These are phyloP conservation scores for Helleia helle DNA, from an alignment of 2,888 invertebrate species.

Conservation along the genomic window DNA sequence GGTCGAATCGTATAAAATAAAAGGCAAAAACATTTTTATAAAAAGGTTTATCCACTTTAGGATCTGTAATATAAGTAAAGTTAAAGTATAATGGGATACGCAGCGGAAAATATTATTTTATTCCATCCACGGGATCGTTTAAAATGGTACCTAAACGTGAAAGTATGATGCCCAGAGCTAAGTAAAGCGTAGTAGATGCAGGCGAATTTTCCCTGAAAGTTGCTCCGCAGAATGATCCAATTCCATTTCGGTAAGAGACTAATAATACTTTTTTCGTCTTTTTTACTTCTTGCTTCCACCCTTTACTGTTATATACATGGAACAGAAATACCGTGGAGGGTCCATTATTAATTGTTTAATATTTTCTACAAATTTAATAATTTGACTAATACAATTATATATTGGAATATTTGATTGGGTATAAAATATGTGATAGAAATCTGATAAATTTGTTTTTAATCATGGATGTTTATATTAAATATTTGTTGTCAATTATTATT, in stretches of 20 bases:
- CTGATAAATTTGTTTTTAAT: too few species aligned
- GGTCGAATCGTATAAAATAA: slow-evolving; percentile 1
- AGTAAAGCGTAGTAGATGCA: slow-evolving; percentile 63
- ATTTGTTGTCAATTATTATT: too few species aligned
- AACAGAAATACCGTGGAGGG: slow-evolving; percentile 43
- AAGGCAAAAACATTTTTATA: slow-evolving; percentile 1
- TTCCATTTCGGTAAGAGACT: slow-evolving; percentile 74
- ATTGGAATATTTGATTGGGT: too few species aligned
- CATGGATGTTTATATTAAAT: too few species aligned
- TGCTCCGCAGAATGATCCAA: slow-evolving; percentile 69
- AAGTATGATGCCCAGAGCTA: slow-evolving; percentile 64
- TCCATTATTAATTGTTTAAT: not conserved
- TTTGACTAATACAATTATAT: too few species aligned
- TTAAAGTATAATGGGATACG: slow-evolving; percentile 32
- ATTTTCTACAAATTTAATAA: too few species aligned
- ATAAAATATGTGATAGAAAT: too few species aligned
- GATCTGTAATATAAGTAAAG: slow-evolving; percentile 23
- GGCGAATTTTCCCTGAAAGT: slow-evolving; percentile 62
- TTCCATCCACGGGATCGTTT: slow-evolving; percentile 47
- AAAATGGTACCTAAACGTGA: slow-evolving; percentile 58
- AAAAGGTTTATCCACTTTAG: slow-evolving; percentile 13
- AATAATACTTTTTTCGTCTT: slow-evolving; percentile 72
- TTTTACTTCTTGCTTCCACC: slow-evolving; percentile 71
- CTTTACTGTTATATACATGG: slow-evolving; percentile 64
- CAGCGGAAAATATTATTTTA: slow-evolving; percentile 38